Conservation (phyloP, 2,888 invertebrate genomes). For the Sinelater perroti region DNA sequence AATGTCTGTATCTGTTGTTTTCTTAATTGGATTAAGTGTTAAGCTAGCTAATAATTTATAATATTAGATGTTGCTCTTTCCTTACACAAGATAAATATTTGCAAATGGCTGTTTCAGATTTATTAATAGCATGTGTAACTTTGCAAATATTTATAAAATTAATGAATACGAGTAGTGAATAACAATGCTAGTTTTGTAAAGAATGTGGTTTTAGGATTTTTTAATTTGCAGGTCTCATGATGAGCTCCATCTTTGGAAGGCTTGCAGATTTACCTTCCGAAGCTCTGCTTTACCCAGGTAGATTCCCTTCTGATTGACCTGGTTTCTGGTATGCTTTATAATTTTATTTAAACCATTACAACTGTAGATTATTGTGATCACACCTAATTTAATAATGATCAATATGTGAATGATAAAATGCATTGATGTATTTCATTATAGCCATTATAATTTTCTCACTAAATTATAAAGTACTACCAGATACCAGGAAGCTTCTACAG, state of each 20-base stretch:
- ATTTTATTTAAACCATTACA: neutral
- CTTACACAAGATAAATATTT: slow-evolving; percentile 5
- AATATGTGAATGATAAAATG: neutral
- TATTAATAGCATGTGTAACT: neutral
- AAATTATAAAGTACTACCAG: slow-evolving; percentile 4
- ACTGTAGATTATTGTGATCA: neutral
- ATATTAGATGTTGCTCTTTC: slow-evolving; percentile 1
- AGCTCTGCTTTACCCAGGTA: slow-evolving; percentile 47
- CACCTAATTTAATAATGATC: neutral
- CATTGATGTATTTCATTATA: neutral
- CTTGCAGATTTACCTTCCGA: slow-evolving; percentile 45
- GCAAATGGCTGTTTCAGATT: neutral
- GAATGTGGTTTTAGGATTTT: slow-evolving; percentile 39
- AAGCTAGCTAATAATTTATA: neutral
- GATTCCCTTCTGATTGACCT: slow-evolving; percentile 43
- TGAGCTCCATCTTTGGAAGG: slow-evolving; percentile 42
- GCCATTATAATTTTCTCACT: neutral
- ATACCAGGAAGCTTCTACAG: slow-evolving; percentile 20
- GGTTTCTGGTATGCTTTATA: slow-evolving; percentile 41
- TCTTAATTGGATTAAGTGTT: neutral
- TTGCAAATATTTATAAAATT: slow-evolving; percentile 31
- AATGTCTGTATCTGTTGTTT: slow-evolving; percentile 52
- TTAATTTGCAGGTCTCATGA: slow-evolving; percentile 49
- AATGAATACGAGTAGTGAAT: neutral
- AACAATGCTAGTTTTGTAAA: slow-evolving; percentile 34